Conservation (phyloP, 1,140 invertebrate genomes). For the Piezodorus guildinii region DNA sequence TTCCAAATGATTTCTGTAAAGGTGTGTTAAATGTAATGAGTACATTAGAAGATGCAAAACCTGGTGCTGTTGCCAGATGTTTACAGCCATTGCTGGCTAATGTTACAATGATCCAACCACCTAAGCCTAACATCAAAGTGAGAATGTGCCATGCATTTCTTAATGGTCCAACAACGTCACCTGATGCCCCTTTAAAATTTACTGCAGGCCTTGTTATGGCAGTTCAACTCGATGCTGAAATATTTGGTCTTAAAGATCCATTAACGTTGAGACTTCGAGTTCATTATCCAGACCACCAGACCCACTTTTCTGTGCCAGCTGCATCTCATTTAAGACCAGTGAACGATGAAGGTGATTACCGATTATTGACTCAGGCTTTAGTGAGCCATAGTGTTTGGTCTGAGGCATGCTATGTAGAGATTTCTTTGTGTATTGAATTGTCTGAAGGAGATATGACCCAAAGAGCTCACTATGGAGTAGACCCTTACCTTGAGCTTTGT, state of each 20-base stretch:
- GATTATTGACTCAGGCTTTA: constrained; percentile 71
- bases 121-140: constrained; percentile 49
- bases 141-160: constrained; percentile 69
- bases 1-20: constrained; percentile 65
- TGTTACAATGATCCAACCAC: constrained; percentile 45
- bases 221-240: constrained; percentile 72
- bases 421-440: constrained; percentile 68
- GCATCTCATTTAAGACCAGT: constrained; percentile 16
- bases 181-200: constrained; percentile 81
- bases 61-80: constrained; percentile 66
- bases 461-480: constrained; percentile 43
- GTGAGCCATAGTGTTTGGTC: constrained; percentile 85
- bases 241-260: constrained; percentile 64
- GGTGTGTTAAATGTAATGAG: constrained; percentile 65
- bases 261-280: constrained; percentile 66
- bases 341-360: constrained; percentile 45
- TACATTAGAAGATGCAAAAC: constrained; percentile 68
- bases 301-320: constrained; percentile 64
- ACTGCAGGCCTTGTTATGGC: constrained; percentile 82
- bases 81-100: constrained; percentile 64
- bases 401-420: constrained; percentile 77
- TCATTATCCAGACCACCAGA: constrained; percentile 83
- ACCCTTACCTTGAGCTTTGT: constrained; percentile 68
- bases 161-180: constrained; percentile 67
- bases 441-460: constrained; percentile 46